Evolutionary conservation across 37 sponge, comb jelly and placozoan species (phyloP).

Genomic region (Haliclona indistincta): DNA sequence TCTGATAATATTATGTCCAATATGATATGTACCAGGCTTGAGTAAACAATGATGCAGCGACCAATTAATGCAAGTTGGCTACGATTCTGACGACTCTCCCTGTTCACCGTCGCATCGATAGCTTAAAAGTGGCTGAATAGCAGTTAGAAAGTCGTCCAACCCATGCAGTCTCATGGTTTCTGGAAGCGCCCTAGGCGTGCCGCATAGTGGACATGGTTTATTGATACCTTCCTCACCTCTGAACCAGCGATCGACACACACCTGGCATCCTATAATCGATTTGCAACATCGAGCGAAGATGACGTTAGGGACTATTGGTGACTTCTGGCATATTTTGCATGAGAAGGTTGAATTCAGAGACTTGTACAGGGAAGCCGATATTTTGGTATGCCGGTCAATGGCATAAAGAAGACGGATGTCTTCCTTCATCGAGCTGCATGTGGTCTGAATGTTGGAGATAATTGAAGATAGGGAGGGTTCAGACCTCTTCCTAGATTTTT

Average conservation of each 20-base stretch:
- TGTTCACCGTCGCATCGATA: no score
- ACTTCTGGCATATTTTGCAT: slow-evolving; percentile 38
- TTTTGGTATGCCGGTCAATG: slow-evolving; percentile 6
- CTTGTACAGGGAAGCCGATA: background rate
- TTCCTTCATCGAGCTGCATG: background rate
- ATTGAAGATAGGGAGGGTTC: background rate
- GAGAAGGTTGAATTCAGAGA: slow-evolving; percentile 14
- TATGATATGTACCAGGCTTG: no score
- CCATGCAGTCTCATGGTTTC: slow-evolving; percentile 38
- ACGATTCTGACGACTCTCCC: no score
- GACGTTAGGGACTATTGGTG: slow-evolving; percentile 18
- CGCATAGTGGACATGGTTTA: slow-evolving; percentile 33
- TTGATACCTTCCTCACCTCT: slow-evolving; percentile 1
- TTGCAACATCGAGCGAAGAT: slow-evolving; percentile 47
- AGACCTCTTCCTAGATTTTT: no score
- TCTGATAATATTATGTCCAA: no score
- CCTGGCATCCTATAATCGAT: slow-evolving; percentile 34
- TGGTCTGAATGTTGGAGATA: background rate
- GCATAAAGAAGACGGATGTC: background rate
- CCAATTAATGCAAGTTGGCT: no score
- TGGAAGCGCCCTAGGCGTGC: slow-evolving; percentile 4
- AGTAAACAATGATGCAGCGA: no score
- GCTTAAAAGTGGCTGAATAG: background rate
- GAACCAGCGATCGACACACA: slow-evolving; percentile 45
- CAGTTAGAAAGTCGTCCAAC: slow-evolving; percentile 35